These are phyloP conservation scores for Polypterus bichir DNA, from an alignment of 2,113 vertebrate genomes.

Conservation along the genomic window DNA sequence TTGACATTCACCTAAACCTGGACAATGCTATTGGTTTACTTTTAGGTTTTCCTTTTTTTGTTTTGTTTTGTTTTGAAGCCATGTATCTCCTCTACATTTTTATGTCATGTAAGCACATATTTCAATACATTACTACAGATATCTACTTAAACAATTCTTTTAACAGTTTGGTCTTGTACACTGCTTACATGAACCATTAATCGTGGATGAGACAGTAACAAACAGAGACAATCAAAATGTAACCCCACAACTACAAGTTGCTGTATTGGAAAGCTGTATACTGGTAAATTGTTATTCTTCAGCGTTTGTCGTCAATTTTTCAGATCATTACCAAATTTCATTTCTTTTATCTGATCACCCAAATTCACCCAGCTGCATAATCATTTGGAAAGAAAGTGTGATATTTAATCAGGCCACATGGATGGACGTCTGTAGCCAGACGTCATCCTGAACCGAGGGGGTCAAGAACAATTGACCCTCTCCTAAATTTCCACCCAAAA, in stretches of 20 bases:
- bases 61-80: slow-evolving; percentile 13
- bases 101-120: slow-evolving; percentile 32
- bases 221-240: slow-evolving; percentile 68
- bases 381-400: slow-evolving; percentile 29
- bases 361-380: slow-evolving; percentile 56
- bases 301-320: slow-evolving; percentile 49
- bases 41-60: not conserved
- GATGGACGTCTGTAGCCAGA: too few relatives aligned
- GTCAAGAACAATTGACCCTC: slow-evolving; percentile 51
- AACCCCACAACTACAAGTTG: slow-evolving; percentile 59
- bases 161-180: slow-evolving; percentile 70
- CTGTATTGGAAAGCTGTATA: slow-evolving; percentile 71
- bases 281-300: slow-evolving; percentile 64
- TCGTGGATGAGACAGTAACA: slow-evolving; percentile 66
- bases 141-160: slow-evolving; percentile 59
- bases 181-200: slow-evolving; percentile 70
- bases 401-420: not conserved
- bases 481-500: slow-evolving; percentile 37
- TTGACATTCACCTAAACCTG: too few relatives aligned
- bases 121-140: slow-evolving; percentile 33
- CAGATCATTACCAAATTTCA: slow-evolving; percentile 45
- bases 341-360: slow-evolving; percentile 48
- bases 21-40: too few relatives aligned
- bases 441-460: slow-evolving; percentile 6
- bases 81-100: slow-evolving; percentile 9